Conservation (phyloP, 2,888 invertebrate genomes). For the Drosophila paracracens region DNA sequence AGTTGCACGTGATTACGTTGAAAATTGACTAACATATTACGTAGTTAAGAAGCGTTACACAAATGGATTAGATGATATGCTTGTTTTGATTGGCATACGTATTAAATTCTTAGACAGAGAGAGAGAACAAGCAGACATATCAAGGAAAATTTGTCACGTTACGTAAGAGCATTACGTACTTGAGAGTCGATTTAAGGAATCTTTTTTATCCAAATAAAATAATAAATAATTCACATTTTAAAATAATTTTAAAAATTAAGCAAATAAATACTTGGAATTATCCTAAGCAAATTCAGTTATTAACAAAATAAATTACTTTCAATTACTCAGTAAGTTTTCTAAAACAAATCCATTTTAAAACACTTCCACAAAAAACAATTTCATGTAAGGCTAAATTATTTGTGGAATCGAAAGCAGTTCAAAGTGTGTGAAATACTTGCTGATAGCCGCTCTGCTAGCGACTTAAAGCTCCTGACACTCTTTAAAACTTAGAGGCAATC, state of each 20-base stretch:
- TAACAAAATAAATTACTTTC: not conserved
- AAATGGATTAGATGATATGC: conserved; percentile 10
- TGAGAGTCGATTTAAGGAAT: not conserved
- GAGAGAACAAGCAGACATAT: too few relatives aligned
- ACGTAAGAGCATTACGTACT: not conserved
- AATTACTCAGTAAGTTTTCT: not conserved
- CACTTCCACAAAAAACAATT: not conserved
- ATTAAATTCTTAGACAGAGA: not conserved
- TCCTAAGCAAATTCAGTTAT: not conserved
- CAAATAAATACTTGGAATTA: not conserved
- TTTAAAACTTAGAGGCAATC: conserved; percentile 21
- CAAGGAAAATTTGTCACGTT: not conserved
- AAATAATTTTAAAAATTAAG: rapidly evolving
- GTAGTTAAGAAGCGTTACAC: conserved; percentile 32
- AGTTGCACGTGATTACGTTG: conserved; percentile 47
- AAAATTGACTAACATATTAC: conserved; percentile 53
- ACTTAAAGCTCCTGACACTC: not conserved
- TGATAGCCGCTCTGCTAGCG: not conserved
- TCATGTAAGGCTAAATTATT: not conserved
- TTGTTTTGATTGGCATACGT: conserved; percentile 4
- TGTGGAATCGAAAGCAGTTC: not conserved
- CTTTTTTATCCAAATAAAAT: too few relatives aligned
- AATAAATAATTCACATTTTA: not conserved
- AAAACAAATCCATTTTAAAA: not conserved
- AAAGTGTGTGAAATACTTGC: not conserved